phyloP scores from a whole-genome alignment of 2,888 invertebrate genomes.

The Orthonevra nobilis region DNA sequence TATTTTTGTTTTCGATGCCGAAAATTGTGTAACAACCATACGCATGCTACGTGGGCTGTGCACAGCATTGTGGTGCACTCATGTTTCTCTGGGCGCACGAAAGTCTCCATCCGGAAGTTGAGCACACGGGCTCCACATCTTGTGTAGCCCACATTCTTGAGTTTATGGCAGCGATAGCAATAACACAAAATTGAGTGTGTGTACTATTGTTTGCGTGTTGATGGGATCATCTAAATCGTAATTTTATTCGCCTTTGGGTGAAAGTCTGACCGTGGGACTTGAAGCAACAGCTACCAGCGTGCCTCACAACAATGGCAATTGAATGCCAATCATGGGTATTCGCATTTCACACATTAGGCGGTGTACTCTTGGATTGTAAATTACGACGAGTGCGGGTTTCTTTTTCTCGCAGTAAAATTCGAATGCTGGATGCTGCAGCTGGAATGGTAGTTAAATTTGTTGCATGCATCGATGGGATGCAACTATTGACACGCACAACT shows the following conservation, averaged over 20 bases:
- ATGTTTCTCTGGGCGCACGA: slow-evolving; percentile 1
- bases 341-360: slow-evolving; percentile 64
- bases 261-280: slow-evolving; percentile 67
- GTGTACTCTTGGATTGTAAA: slow-evolving; percentile 45
- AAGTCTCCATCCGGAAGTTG: slow-evolving; percentile 38
- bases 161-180: slow-evolving; percentile 23
- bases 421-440: slow-evolving; percentile 43
- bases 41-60: no score
- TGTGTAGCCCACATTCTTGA: slow-evolving; percentile 54
- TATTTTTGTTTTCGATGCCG: no score
- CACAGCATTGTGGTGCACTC: slow-evolving; percentile 10
- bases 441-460: slow-evolving; percentile 44
- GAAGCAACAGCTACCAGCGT: slow-evolving; percentile 11
- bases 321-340: slow-evolving; percentile 64
- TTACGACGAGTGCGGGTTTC: slow-evolving; percentile 61
- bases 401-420: slow-evolving; percentile 46
- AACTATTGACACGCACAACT: slow-evolving; percentile 68
- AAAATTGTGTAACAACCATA: slow-evolving; percentile 44
- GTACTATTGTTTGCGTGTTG: slow-evolving; percentile 56
- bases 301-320: slow-evolving; percentile 60
- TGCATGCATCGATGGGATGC: slow-evolving; percentile 48
- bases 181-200: slow-evolving; percentile 7
- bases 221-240: slow-evolving; percentile 60
- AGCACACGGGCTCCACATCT: slow-evolving; percentile 22
- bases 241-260: slow-evolving; percentile 60